These are phyloP conservation scores for Cephalopterus ornatus DNA, from an alignment of 2,113 vertebrate genomes.

Conservation along the genomic window DNA sequence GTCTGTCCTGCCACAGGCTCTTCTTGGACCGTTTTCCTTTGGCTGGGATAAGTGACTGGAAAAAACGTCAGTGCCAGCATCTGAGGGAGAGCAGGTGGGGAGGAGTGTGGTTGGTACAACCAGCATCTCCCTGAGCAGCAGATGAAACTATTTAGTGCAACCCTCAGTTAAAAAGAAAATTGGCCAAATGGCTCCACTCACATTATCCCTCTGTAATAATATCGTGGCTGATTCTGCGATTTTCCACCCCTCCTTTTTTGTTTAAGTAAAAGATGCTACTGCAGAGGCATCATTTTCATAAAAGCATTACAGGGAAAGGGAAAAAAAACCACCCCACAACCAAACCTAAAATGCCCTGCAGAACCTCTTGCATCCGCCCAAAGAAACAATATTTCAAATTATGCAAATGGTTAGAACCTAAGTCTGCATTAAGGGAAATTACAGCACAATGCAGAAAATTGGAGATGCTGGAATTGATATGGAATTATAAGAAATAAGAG, in stretches of 20 bases:
- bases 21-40: not conserved
- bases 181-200: not conserved
- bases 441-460: not conserved
- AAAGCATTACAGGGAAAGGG: not conserved
- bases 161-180: slow-evolving; percentile 14
- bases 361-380: not conserved
- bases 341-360: not conserved
- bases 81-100: not conserved
- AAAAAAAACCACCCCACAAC: not conserved
- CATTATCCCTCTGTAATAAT: not conserved
- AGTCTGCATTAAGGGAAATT: slow-evolving; percentile 4
- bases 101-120: not conserved
- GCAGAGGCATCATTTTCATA: not conserved
- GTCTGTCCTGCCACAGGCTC: not conserved
- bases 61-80: not conserved
- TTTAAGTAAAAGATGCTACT: not conserved
- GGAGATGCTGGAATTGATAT: not conserved
- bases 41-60: not conserved
- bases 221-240: not conserved
- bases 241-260: not conserved
- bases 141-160: not conserved
- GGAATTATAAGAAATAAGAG: not conserved
- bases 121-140: not conserved
- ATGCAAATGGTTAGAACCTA: slow-evolving; percentile 20
- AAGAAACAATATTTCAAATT: slow-evolving; percentile 42